Base-by-base conservation (phyloP, 2,113 vertebrate genomes). In the Pseudorectes ferrugineus region DNA sequence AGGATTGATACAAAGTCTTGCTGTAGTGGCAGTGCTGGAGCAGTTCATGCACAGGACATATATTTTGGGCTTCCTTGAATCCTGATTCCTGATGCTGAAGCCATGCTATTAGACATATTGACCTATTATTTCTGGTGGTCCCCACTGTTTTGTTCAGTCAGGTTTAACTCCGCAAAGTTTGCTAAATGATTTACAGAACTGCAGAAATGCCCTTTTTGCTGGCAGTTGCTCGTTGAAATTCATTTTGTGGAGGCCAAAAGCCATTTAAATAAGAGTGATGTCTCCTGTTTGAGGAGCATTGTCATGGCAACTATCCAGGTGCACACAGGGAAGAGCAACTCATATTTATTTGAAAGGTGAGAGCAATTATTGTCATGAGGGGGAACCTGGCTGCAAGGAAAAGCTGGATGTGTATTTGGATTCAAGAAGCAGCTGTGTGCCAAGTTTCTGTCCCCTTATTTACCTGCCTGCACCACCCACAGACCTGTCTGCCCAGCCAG, bases 221-320 rank as follows among this genome's bases (percentile, higher is more conserved):
- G 82, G 74, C 61, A 92, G 59, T 26, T 36, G 63, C 95, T 95
- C 14, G 2, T 87, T 95, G 88, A 95, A 96, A 96, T 97, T 96
- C 72, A 92, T 96, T 91, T 71, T 65, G 42, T 51, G 49, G 74
- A 92, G 45, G 57, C 85, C 88, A 94, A 84, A 95, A 94, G 82
- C 38, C 51, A 54, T 74, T 95, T 96, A 89, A 93, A 49, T 71
- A 96, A 76, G 86, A 94, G 83, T 66, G 26, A 33, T 89, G 57
- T 62, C 86, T 94, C 86, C 61, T 88, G 74, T 94, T 96, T 96
- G 96, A 96, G 96, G 87, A 93, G 58, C 42, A 94, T 96, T 96
- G 97, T 93, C 97, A 96, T 95, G 92, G 96, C 95, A 97, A 96
- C 97, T 45, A 2, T 71, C 79, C 96, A 97, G 90, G 78, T 96